These are phyloP conservation scores for Galago senegalensis DNA, from an alignment of 2,797 vertebrate genomes.

Conservation along the genomic window DNA sequence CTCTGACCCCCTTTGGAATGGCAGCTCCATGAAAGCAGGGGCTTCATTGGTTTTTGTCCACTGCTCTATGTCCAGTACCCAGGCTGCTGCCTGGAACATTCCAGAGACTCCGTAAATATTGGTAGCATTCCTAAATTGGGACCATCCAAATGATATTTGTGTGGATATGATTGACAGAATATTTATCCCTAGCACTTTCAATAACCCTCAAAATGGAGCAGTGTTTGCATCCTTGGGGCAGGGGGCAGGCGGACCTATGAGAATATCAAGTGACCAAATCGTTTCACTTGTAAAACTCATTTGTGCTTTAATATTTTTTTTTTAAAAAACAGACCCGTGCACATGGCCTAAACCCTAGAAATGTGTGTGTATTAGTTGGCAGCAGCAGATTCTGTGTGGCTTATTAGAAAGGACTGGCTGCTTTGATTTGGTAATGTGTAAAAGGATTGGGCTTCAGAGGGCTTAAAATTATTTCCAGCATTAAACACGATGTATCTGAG, in stretches of 20 bases:
- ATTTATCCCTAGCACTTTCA: not conserved
- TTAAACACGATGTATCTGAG: slow-evolving; percentile 87
- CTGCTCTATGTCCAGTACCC: not conserved
- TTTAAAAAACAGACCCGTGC: slow-evolving; percentile 69
- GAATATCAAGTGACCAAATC: not conserved
- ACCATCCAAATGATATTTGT: not conserved
- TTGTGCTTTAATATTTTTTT: slow-evolving; percentile 65
- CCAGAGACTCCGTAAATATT: not conserved
- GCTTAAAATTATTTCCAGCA: slow-evolving; percentile 89
- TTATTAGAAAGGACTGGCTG: slow-evolving; percentile 86
- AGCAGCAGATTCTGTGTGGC: slow-evolving; percentile 79
- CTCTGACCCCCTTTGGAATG: not conserved
- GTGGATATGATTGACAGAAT: not conserved
- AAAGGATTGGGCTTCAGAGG: slow-evolving; percentile 86
- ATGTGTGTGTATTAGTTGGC: slow-evolving; percentile 79
- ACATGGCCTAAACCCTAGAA: slow-evolving; percentile 76
- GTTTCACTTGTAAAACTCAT: slow-evolving; percentile 65
- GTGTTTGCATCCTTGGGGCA: not conserved
- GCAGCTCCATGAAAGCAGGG: not conserved
- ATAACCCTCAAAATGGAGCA: not conserved
- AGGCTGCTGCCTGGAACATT: not conserved
- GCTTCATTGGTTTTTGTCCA: not conserved
- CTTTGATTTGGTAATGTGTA: slow-evolving; percentile 85
- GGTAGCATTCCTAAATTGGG: not conserved
- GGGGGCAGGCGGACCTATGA: no score